Evolutionary conservation across 2,797 vertebrate genomes (phyloP).

Genomic region (Pogoniulus pusillus): DNA sequence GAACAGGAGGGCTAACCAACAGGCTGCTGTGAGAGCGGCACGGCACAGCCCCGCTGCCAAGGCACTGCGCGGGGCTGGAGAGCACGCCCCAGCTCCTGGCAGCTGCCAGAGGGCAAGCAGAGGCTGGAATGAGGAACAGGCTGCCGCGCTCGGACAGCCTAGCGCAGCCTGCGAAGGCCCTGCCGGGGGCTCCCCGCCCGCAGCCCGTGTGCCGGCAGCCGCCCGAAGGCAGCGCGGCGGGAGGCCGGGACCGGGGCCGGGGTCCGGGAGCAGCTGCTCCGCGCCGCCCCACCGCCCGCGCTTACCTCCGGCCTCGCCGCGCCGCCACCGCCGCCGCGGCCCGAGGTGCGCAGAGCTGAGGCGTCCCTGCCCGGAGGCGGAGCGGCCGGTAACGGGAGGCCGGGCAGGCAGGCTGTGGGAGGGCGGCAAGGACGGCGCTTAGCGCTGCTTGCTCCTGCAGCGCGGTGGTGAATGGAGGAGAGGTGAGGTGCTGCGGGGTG

Average conservation of each 20-base stretch:
- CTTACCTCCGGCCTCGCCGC: background rate
- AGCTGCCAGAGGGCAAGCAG: background rate
- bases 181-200: too few relatives aligned
- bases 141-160: fast-evolving
- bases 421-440: too few relatives aligned
- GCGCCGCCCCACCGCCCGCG: background rate
- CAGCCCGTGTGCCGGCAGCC: too few relatives aligned
- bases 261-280: background rate
- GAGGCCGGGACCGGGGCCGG: background rate
- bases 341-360: too few relatives aligned
- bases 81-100: background rate
- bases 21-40: fast-evolving
- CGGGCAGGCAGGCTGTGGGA: background rate
- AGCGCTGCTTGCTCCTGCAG: too few relatives aligned
- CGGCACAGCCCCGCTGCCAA: background rate
- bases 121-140: background rate
- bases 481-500: too few relatives aligned
- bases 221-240: background rate
- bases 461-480: too few relatives aligned
- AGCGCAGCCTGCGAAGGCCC: fast-evolving
- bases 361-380: background rate
- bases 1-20: too few relatives aligned
- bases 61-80: fast-evolving
- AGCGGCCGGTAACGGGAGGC: background rate
- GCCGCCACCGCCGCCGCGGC: fast-evolving